Evolutionary conservation across 1,140 invertebrate genomes (phyloP).

Genomic region (Pseudoatta argentina): DNA sequence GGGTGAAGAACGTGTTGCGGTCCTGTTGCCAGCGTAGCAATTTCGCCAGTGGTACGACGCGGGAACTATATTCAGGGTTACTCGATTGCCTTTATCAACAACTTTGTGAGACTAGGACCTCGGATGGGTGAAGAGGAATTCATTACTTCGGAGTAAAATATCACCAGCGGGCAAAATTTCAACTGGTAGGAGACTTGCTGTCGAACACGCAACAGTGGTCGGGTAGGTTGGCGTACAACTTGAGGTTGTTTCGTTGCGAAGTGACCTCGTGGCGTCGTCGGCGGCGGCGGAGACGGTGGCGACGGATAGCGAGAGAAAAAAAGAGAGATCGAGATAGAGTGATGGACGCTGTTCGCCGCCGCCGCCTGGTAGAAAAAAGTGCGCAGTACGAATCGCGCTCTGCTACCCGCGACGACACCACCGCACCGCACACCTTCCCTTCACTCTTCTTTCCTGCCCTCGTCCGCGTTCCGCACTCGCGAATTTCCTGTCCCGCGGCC

Average conservation of each 20-base stretch:
- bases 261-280: slow-evolving; percentile 62
- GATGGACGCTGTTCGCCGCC: slow-evolving; percentile 22
- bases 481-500: slow-evolving; percentile 64
- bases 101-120: neutral
- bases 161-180: slow-evolving; percentile 32
- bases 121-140: neutral
- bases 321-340: slow-evolving; percentile 11
- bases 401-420: slow-evolving; percentile 58
- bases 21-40: slow-evolving; percentile 63
- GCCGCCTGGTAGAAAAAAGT: slow-evolving; percentile 67
- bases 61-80: neutral
- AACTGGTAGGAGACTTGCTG: slow-evolving; percentile 24
- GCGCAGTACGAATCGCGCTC: slow-evolving; percentile 74
- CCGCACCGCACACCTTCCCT: slow-evolving; percentile 29
- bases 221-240: slow-evolving; percentile 70
- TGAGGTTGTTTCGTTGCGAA: slow-evolving; percentile 68
- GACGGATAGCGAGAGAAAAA: neutral
- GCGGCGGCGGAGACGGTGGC: neutral
- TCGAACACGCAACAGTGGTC: slow-evolving; percentile 69
- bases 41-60: slow-evolving; percentile 44
- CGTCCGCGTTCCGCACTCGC: slow-evolving; percentile 43
- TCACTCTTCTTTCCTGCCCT: slow-evolving; percentile 42
- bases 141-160: slow-evolving; percentile 17
- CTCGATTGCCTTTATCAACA: neutral
- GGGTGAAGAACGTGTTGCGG: slow-evolving; percentile 82